phyloP scores from a whole-genome alignment of 2,888 invertebrate genomes.

The Apamea monoglypha region DNA sequence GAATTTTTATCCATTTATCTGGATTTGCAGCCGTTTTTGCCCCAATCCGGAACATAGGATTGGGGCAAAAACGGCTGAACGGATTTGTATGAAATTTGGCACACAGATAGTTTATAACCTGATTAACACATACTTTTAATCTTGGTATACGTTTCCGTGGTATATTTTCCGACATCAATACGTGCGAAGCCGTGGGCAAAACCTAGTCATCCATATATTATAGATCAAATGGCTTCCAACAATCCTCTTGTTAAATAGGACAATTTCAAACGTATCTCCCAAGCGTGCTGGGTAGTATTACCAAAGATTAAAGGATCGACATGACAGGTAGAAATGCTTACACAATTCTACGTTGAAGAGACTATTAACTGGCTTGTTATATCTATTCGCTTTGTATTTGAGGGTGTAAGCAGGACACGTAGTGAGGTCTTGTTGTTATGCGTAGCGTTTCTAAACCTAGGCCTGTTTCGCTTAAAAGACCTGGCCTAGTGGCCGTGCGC shows the following conservation, averaged over 20 bases:
- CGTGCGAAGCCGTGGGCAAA: too few relatives aligned
- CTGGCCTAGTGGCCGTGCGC: conserved; percentile 16
- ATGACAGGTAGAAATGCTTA: conserved; percentile 55
- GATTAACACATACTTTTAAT: too few relatives aligned
- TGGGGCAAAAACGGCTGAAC: too few relatives aligned
- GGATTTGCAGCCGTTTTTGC: too few relatives aligned
- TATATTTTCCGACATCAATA: too few relatives aligned
- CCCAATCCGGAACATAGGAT: too few relatives aligned
- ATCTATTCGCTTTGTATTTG: conserved; percentile 26
- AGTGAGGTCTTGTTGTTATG: conserved; percentile 47
- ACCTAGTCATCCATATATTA: conserved; percentile 11
- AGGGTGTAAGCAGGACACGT: conserved; percentile 40
- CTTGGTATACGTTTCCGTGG: too few relatives aligned
- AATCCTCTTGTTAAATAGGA: conserved; percentile 33
- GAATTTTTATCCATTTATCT: too few relatives aligned
- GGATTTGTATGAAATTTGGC: too few relatives aligned
- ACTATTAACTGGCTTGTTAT: conserved; percentile 56
- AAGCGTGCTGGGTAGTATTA: conserved; percentile 50
- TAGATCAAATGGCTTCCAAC: conserved; percentile 35
- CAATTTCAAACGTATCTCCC: conserved; percentile 34
- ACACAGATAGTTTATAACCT: too few relatives aligned
- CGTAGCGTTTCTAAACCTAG: conserved; percentile 27
- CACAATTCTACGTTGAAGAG: conserved; percentile 48
- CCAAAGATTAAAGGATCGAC: conserved; percentile 59
- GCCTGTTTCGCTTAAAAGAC: conserved; percentile 18